Evolutionary conservation across 2,888 invertebrate species (phyloP).

Genomic region (Polyommatus iphigenia): DNA sequence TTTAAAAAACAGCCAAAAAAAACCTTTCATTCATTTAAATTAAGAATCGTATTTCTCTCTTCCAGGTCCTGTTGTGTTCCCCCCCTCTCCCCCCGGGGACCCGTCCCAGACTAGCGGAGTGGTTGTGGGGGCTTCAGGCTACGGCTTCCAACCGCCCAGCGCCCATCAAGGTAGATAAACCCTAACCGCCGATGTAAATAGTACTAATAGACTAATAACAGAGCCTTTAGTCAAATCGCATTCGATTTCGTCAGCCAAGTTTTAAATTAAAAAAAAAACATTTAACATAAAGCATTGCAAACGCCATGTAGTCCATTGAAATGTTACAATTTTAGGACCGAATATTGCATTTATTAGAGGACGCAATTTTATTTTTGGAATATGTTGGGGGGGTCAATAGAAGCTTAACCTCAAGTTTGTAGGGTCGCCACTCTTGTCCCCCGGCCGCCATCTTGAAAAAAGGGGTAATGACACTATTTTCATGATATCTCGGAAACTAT

Average conservation of each 20-base stretch:
- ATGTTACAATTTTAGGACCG: no score
- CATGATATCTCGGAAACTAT: no score
- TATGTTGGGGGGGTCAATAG: no score
- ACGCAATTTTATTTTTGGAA: no score
- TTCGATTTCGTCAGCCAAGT: background rate
- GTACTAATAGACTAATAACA: conserved; percentile 51
- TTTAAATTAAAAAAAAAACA: background rate
- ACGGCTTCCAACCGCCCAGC: conserved; percentile 90
- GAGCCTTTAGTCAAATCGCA: background rate
- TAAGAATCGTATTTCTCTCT: conserved; percentile 38
- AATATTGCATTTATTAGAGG: no score
- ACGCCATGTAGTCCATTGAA: no score
- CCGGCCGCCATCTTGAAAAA: no score
- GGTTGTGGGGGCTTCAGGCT: conserved; percentile 90
- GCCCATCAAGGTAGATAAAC: conserved; percentile 80
- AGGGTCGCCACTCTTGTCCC: no score
- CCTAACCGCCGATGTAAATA: conserved; percentile 64
- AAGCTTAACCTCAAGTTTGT: no score
- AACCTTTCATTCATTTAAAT: background rate
- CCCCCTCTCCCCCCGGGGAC: conserved; percentile 84
- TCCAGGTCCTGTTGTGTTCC: conserved; percentile 90
- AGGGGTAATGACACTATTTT: no score
- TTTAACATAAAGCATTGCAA: no score
- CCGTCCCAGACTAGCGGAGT: conserved; percentile 89
- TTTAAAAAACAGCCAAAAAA: no score